A percentile compares a stretch with the other conserved stretches of the same genome.
Evolutionary conservation across 2,888 invertebrate species (phyloP).

Genomic region (Malthinus flaveolus): DNA sequence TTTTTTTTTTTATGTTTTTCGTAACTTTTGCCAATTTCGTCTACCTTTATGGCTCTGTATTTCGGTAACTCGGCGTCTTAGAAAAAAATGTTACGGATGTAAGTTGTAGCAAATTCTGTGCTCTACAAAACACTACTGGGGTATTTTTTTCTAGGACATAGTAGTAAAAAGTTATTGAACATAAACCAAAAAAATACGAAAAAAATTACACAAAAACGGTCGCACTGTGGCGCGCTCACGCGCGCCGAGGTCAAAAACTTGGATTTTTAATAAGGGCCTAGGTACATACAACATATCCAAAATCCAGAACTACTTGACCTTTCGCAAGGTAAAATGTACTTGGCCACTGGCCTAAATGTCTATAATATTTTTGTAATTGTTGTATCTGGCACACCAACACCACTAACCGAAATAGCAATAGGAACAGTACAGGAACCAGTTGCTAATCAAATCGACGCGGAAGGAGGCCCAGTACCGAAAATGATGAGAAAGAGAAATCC

Average conservation of each 20-base stretch:
- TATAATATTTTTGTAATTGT: no score
- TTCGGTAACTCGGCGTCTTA: not conserved
- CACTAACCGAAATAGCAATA: no score
- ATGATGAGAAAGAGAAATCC: not conserved
- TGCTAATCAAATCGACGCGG: no score
- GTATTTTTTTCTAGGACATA: not conserved
- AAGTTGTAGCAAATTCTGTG: not conserved
- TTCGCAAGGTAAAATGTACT: not conserved
- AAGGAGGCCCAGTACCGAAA: not conserved
- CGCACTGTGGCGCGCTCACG: not conserved
- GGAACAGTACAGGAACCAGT: no score
- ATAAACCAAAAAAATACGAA: not conserved
- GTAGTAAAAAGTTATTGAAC: not conserved
- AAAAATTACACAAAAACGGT: not conserved
- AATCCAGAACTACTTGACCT: not conserved
- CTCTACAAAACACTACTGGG: not conserved
- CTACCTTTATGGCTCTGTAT: no score
- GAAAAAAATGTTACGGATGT: not conserved
- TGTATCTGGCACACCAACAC: no score
- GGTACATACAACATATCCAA: not conserved
- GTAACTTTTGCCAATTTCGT: no score
- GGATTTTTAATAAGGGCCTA: not conserved
- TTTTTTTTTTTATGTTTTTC: no score
- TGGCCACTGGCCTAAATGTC: not conserved
- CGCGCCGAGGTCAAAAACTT: not conserved